phyloP scores from a whole-genome alignment of 2,888 invertebrate genomes.

The Scrobipalpa costella region DNA sequence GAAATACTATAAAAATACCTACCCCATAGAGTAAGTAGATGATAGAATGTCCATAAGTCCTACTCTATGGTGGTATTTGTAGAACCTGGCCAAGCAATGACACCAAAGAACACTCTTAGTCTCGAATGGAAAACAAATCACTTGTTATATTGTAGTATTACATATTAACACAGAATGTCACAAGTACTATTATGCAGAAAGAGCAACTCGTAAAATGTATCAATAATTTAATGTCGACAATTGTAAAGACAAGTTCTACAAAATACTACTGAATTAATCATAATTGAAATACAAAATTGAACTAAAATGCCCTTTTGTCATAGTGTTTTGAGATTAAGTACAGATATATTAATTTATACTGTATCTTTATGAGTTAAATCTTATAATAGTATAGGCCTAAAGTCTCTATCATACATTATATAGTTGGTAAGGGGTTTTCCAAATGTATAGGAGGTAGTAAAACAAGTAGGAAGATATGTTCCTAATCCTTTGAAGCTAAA shows the following conservation, averaged over 20 bases:
- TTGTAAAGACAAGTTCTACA: neutral
- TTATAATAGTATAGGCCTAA: constrained; percentile 13
- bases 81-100: too few relatives aligned
- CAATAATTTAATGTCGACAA: neutral
- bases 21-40: too few relatives aligned
- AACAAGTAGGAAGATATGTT: too few relatives aligned
- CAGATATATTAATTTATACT: neutral
- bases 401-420: neutral
- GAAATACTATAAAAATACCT: too few relatives aligned
- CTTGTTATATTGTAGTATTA: neutral
- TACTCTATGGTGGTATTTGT: too few relatives aligned
- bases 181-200: neutral
- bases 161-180: constrained; percentile 11
- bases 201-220: neutral
- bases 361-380: neutral
- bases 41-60: too few relatives aligned
- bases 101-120: constrained; percentile 12
- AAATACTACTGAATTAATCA: too few relatives aligned
- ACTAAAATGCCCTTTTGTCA: neutral
- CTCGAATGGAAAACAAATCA: too few relatives aligned
- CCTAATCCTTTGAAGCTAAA: neutral
- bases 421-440: neutral
- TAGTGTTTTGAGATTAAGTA: constrained; percentile 2
- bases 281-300: too few relatives aligned
- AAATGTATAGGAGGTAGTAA: neutral